phyloP scores from a whole-genome alignment of 2,113 vertebrate genomes.

The Pomatorhinus ruficollis region DNA sequence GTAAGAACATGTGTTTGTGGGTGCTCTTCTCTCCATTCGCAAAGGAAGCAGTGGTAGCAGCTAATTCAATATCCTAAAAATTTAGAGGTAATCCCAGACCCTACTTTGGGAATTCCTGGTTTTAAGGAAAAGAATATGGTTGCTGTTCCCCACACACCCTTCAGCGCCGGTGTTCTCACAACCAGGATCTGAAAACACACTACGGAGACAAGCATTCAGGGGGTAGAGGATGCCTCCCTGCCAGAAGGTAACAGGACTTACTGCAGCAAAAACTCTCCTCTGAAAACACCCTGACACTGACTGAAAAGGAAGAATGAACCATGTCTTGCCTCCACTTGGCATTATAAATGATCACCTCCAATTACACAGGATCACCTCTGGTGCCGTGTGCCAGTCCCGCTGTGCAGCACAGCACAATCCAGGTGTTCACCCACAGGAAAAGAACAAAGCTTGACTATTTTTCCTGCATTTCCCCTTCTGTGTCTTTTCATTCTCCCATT shows the following conservation, averaged over 20 bases:
- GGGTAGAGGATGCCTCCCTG: background rate
- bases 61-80: background rate
- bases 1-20: background rate
- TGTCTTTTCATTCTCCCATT: background rate
- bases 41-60: background rate
- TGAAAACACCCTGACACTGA: background rate
- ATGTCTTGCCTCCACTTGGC: background rate
- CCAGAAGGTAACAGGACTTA: background rate
- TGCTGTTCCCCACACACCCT: background rate
- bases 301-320: background rate
- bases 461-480: background rate
- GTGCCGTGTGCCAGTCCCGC: fast-evolving
- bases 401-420: background rate
- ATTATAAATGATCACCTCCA: background rate
- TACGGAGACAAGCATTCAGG: background rate
- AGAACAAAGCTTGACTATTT: background rate
- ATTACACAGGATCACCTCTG: background rate
- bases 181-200: background rate
- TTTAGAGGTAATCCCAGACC: background rate
- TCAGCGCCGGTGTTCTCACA: background rate
- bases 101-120: background rate
- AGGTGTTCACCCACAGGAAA: background rate
- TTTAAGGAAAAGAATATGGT: background rate
- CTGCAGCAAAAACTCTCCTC: background rate
- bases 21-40: background rate